Conservation (phyloP, 2,888 invertebrate species). For the Lamellibrachia satsuma region DNA sequence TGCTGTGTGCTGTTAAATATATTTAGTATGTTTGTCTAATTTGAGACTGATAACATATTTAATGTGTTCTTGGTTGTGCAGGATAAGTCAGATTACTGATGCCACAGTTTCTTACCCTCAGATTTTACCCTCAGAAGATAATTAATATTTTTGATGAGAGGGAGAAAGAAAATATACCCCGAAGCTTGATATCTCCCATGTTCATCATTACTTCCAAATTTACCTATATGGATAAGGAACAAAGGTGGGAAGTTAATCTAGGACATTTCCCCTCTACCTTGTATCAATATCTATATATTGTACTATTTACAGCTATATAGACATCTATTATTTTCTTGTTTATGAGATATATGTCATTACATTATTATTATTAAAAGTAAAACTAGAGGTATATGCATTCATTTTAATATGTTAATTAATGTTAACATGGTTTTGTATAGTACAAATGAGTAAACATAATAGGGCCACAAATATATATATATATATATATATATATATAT, state of each 20-base stretch:
- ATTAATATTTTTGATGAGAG: not conserved
- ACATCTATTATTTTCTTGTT: too few relatives aligned
- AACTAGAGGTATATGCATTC: too few relatives aligned
- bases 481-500: too few relatives aligned
- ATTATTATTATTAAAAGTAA: too few relatives aligned
- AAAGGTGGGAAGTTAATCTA: not conserved
- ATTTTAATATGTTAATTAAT: too few relatives aligned
- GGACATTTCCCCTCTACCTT: not conserved
- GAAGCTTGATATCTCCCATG: not conserved
- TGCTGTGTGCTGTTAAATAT: not conserved
- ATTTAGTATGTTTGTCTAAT: not conserved
- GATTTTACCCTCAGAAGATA: not conserved
- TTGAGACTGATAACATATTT: not conserved
- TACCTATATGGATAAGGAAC: not conserved
- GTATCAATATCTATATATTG: not conserved
- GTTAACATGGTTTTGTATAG: too few relatives aligned
- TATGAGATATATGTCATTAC: too few relatives aligned
- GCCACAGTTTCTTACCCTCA: constrained; percentile 5
- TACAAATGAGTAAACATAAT: too few relatives aligned
- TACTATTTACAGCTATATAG: not conserved
- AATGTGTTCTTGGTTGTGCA: not conserved
- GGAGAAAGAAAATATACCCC: not conserved
- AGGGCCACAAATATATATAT: too few relatives aligned
- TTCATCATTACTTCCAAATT: not conserved
- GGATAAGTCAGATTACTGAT: not conserved